Conservation (phyloP, 2,113 vertebrate genomes). For the Brachionichthys hirsutus region DNA sequence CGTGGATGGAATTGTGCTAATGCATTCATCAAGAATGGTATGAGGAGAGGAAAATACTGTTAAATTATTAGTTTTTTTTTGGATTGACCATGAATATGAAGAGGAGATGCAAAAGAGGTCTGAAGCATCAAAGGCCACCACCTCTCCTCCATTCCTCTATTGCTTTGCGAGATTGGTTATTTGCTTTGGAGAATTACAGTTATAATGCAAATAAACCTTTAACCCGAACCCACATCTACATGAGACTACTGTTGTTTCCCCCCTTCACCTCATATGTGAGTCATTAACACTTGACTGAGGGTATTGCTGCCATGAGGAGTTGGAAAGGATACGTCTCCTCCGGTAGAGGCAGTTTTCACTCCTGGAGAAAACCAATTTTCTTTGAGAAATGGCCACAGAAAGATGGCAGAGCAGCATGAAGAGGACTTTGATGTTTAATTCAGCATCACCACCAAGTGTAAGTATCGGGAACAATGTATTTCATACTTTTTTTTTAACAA, state of each 20-base stretch:
- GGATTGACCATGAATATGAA: constrained; percentile 1
- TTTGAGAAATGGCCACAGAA: too few species aligned
- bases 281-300: constrained; percentile 42
- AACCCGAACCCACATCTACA: constrained; percentile 48
- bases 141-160: constrained; percentile 1
- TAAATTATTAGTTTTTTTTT: constrained; percentile 15
- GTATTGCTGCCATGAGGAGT: constrained; percentile 34
- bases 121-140: constrained; percentile 21
- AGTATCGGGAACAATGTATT: too few species aligned
- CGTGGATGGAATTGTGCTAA: constrained; percentile 21
- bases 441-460: too few species aligned
- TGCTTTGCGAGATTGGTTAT: constrained; percentile 13
- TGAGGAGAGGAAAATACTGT: constrained; percentile 7
- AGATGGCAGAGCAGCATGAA: too few species aligned
- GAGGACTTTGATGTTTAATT: too few species aligned
- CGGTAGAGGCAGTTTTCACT: constrained; percentile 28
- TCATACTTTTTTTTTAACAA: too few species aligned
- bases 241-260: constrained; percentile 14
- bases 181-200: not conserved
- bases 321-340: constrained; percentile 12
- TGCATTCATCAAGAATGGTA: constrained; percentile 22
- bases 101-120: constrained; percentile 49
- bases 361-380: not conserved
- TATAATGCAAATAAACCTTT: constrained; percentile 34
- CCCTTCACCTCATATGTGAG: constrained; percentile 5